These are phyloP conservation scores for Gallinago undulata DNA, from an alignment of 2,113 vertebrate genomes.

Conservation along the genomic window DNA sequence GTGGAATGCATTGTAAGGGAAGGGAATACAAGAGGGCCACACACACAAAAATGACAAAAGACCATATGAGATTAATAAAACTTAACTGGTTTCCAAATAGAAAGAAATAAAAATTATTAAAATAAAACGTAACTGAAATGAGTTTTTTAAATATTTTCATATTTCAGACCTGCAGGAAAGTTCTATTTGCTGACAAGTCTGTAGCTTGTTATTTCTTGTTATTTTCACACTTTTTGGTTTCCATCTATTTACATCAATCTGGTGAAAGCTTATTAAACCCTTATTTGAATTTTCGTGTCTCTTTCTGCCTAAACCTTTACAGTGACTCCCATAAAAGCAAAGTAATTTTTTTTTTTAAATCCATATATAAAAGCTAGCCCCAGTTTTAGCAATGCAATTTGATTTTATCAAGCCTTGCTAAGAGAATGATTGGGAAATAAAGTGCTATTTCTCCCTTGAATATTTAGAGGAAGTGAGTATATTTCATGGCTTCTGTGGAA, in stretches of 20 bases:
- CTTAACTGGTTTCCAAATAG: constrained; percentile 10
- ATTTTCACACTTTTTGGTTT: constrained; percentile 63
- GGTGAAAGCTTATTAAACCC: constrained; percentile 70
- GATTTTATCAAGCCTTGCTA: constrained; percentile 49
- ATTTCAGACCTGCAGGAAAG: constrained; percentile 55
- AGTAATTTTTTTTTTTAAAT: not conserved
- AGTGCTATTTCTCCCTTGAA: constrained; percentile 14
- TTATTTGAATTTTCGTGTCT: constrained; percentile 61
- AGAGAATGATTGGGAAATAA: constrained; percentile 37
- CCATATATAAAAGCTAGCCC: not conserved
- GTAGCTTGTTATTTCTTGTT: constrained; percentile 47
- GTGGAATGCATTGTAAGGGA: constrained; percentile 57
- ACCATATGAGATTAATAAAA: constrained; percentile 37
- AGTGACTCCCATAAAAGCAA: constrained; percentile 43
- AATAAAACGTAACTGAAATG: constrained; percentile 43
- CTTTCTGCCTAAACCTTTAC: constrained; percentile 53
- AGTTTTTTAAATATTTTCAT: constrained; percentile 40
- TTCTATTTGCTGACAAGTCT: constrained; percentile 66
- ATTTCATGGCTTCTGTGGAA: not conserved
- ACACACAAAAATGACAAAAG: constrained; percentile 10
- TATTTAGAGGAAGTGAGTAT: constrained; percentile 11
- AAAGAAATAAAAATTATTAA: constrained; percentile 28
- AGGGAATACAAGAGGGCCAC: constrained; percentile 15
- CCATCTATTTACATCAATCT: constrained; percentile 59
- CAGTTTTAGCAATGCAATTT: constrained; percentile 46